A percentile compares a stretch with the other conserved stretches of the same genome.
Evolutionary conservation across 30 jellyfish, hydroid and myxozoan species (phyloP).

Genomic region (Aurelia aurita complex sp. Pacific): DNA sequence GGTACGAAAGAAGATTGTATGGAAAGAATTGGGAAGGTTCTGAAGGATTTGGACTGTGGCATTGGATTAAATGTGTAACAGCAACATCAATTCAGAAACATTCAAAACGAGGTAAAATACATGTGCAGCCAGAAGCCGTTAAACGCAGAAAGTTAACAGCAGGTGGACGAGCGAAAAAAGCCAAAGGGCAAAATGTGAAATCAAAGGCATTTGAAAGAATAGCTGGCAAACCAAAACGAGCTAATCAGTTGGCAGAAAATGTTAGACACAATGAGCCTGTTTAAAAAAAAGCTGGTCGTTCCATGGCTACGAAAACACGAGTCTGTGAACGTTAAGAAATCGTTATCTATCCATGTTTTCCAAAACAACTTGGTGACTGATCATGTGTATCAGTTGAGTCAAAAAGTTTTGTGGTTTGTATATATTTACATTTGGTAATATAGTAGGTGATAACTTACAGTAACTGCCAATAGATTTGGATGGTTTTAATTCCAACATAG

Average conservation of each 20-base stretch:
- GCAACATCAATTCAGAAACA: background rate
- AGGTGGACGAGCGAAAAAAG: no score
- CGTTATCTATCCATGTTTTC: no score
- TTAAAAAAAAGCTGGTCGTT: slow-evolving; percentile 20
- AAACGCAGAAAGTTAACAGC: slow-evolving; percentile 1
- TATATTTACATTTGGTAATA: no score
- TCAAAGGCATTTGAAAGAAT: background rate
- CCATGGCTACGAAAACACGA: background rate
- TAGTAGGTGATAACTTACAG: no score
- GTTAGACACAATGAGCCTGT: background rate
- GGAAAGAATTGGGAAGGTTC: slow-evolving; percentile 11
- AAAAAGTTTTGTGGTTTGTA: no score
- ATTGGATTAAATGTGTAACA: background rate
- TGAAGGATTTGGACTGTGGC: slow-evolving; percentile 15
- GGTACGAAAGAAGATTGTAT: slow-evolving; percentile 14
- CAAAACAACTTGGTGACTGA: no score
- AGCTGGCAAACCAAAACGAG: slow-evolving; percentile 10
- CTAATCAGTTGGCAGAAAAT: slow-evolving; percentile 12
- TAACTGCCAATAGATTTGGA: no score
- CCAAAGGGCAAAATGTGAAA: background rate
- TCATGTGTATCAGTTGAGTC: no score
- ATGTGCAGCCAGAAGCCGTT: slow-evolving; percentile 20
- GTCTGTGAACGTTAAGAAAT: background rate
- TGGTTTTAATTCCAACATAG: no score
- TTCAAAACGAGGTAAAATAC: slow-evolving; percentile 6